These are phyloP conservation scores for Drepanosiphum platanoidis DNA, from an alignment of 2,888 invertebrate genomes.

Conservation along the genomic window DNA sequence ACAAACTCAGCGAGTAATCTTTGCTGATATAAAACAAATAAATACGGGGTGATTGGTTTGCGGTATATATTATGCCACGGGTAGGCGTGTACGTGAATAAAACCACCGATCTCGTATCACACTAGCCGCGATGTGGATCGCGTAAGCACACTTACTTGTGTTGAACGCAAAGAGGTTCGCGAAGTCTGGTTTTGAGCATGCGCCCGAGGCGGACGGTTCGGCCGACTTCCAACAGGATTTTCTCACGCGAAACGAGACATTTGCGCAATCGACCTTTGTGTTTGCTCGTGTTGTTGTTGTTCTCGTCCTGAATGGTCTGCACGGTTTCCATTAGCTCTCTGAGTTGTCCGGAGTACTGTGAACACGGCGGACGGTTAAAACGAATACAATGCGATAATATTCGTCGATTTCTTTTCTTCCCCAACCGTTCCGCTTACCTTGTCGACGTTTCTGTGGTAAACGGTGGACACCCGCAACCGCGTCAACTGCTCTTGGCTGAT, in stretches of 20 bases:
- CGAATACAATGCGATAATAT: too few relatives aligned
- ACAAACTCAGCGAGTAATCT: too few relatives aligned
- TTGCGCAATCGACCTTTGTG: slow-evolving; percentile 58
- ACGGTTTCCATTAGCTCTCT: slow-evolving; percentile 73
- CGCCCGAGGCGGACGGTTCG: slow-evolving; percentile 78
- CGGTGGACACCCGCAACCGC: slow-evolving; percentile 78
- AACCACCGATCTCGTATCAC: too few relatives aligned
- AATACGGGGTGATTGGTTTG: too few relatives aligned
- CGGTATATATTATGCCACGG: too few relatives aligned
- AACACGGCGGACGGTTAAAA: not conserved
- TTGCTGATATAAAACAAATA: too few relatives aligned
- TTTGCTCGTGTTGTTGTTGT: slow-evolving; percentile 48
- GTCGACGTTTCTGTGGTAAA: slow-evolving; percentile 76
- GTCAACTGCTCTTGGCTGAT: slow-evolving; percentile 82
- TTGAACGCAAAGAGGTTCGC: slow-evolving; percentile 71
- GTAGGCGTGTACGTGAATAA: too few relatives aligned
- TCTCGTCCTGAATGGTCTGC: slow-evolving; percentile 68
- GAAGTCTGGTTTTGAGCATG: slow-evolving; percentile 74
- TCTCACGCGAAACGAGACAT: slow-evolving; percentile 72
- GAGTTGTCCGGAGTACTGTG: slow-evolving; percentile 73
- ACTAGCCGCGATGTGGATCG: too few relatives aligned
- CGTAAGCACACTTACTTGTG: too few relatives aligned
- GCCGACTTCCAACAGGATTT: slow-evolving; percentile 76
- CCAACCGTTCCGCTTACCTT: slow-evolving; percentile 66
- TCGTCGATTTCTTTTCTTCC: too few relatives aligned